Evolutionary conservation across 2,797 vertebrate species (phyloP).

Genomic region (Pseudomugil tenellus): DNA sequence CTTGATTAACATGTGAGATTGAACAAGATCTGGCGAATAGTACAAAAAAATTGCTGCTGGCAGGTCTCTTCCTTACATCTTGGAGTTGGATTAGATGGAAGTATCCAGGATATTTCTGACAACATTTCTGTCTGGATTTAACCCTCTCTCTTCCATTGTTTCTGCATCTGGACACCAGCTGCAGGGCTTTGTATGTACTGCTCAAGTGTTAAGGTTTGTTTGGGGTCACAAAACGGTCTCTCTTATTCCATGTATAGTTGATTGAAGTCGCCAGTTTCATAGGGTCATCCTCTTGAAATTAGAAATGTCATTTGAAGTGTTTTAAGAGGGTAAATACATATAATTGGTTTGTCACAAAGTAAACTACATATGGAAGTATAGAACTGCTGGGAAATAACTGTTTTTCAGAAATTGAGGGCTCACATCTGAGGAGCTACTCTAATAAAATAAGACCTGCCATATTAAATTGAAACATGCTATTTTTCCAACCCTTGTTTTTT

Average conservation of each 20-base stretch:
- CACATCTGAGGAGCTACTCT: slow-evolving; percentile 41
- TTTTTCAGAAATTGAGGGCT: slow-evolving; percentile 21
- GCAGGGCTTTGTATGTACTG: slow-evolving; percentile 52
- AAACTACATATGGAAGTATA: slow-evolving; percentile 9
- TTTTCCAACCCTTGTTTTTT: too few species aligned
- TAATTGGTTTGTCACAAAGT: slow-evolving; percentile 24
- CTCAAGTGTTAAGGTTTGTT: slow-evolving; percentile 58
- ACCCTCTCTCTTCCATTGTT: slow-evolving; percentile 58
- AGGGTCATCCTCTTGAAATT: slow-evolving; percentile 9
- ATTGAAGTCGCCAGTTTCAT: slow-evolving; percentile 52
- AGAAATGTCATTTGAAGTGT: slow-evolving; percentile 17
- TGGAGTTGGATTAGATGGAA: slow-evolving; percentile 57
- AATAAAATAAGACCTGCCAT: slow-evolving; percentile 18
- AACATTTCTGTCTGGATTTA: slow-evolving; percentile 56
- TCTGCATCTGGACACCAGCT: slow-evolving; percentile 83
- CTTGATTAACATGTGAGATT: slow-evolving; percentile 67
- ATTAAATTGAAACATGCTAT: slow-evolving; percentile 27
- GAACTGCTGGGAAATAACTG: slow-evolving; percentile 24
- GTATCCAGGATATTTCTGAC: slow-evolving; percentile 62
- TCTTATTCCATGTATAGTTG: slow-evolving; percentile 66
- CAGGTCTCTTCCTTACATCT: slow-evolving; percentile 68
- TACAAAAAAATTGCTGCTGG: slow-evolving; percentile 54
- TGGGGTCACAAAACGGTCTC: slow-evolving; percentile 68
- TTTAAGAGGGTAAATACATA: slow-evolving; percentile 18
- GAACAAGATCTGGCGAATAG: slow-evolving; percentile 68